A percentile compares a stretch with the other conserved stretches of the same genome.
phyloP scores from a whole-genome alignment of 2,888 invertebrate species.

The Campoplex capitator region DNA sequence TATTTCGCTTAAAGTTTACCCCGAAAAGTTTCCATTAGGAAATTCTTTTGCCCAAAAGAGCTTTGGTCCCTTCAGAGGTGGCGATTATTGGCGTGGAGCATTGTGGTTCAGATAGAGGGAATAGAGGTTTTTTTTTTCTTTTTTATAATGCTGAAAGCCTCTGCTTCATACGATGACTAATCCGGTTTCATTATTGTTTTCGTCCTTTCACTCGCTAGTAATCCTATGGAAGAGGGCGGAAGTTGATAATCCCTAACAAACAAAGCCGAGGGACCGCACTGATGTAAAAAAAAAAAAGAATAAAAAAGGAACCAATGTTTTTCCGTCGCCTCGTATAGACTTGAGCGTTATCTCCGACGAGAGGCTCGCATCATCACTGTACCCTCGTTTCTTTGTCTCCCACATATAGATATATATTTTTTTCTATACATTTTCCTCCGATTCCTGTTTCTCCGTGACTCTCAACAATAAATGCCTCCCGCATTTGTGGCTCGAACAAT shows the following conservation, averaged over 20 bases:
- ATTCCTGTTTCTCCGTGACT: constrained; percentile 48
- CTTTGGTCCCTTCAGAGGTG: background rate
- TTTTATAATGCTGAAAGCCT: background rate
- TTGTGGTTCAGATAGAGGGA: constrained; percentile 12
- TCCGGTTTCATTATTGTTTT: constrained; percentile 65
- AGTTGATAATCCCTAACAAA: constrained; percentile 61
- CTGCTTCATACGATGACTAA: constrained; percentile 51
- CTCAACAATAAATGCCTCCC: constrained; percentile 48
- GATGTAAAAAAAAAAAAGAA: constrained; percentile 26
- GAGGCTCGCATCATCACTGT: constrained; percentile 45
- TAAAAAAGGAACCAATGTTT: constrained; percentile 3
- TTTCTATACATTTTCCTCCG: constrained; percentile 19
- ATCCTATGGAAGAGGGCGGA: constrained; percentile 58
- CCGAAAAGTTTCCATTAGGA: background rate
- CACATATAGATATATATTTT: background rate
- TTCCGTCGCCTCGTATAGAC: constrained; percentile 36
- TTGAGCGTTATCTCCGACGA: constrained; percentile 50
- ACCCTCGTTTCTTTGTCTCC: constrained; percentile 23
- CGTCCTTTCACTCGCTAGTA: constrained; percentile 43
- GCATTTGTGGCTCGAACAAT: constrained; percentile 59
- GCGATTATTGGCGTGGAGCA: constrained; percentile 27
- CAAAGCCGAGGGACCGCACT: constrained; percentile 47
- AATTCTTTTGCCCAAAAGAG: background rate
- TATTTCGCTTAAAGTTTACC: background rate
- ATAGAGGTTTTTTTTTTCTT: constrained; percentile 17